These are phyloP conservation scores for Manis crassicaudata DNA, from an alignment of 2,797 vertebrate species.

Conservation along the genomic window DNA sequence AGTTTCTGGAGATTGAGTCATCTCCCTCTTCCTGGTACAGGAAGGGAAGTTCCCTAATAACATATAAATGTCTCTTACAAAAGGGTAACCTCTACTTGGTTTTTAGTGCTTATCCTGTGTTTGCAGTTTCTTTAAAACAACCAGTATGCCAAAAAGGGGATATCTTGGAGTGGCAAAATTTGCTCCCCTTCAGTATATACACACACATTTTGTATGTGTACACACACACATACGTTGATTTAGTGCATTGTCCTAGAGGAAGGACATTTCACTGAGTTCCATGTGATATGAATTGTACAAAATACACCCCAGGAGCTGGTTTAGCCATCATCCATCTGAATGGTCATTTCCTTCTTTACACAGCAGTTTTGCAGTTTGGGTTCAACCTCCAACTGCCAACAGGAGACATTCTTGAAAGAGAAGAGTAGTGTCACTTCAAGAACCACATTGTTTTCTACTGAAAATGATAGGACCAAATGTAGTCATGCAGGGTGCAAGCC, in stretches of 20 bases:
- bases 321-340: neutral
- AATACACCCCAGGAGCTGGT: neutral
- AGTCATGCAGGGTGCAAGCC: neutral
- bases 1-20: neutral
- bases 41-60: too few relatives aligned
- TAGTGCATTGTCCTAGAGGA: neutral
- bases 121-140: too few relatives aligned
- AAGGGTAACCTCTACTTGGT: too few relatives aligned
- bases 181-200: too few relatives aligned
- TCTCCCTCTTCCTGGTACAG: too few relatives aligned
- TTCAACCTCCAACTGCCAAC: neutral
- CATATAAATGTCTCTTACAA: too few relatives aligned
- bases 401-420: neutral
- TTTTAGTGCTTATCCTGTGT: too few relatives aligned
- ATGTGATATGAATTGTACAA: neutral
- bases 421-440: neutral
- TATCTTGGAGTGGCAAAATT: too few relatives aligned
- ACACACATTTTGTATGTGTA: neutral
- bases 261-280: neutral
- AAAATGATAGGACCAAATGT: neutral
- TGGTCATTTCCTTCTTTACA: slow-evolving; percentile 17
- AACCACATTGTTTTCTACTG: slow-evolving; percentile 13
- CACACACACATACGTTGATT: neutral
- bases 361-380: neutral
- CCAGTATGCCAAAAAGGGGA: too few relatives aligned